Percentiles rank a stretch among this genome's conserved stretches.
Evolutionary conservation across 2,113 vertebrate genomes (phyloP).

Genomic region (Ia io): DNA sequence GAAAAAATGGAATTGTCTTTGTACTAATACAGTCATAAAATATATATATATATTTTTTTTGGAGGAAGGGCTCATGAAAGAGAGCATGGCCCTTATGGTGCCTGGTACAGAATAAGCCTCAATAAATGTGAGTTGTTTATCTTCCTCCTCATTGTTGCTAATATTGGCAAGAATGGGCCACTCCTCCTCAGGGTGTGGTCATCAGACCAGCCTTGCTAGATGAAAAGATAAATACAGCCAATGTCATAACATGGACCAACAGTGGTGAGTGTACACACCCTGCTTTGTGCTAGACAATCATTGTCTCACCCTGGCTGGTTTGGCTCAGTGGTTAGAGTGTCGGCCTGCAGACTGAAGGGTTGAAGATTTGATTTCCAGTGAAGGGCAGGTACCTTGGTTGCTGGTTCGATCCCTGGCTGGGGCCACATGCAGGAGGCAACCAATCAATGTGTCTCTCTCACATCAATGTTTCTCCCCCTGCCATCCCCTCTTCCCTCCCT

Average conservation of each 20-base stretch:
- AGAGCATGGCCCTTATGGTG: not conserved
- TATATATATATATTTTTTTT: not conserved
- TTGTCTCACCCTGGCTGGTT: not conserved
- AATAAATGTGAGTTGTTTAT: not conserved
- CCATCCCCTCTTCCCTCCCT: too few relatives aligned
- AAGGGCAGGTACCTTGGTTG: too few relatives aligned
- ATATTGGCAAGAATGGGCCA: not conserved
- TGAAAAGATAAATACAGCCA: not conserved
- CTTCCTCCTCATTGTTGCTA: fast-evolving
- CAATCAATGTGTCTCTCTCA: too few relatives aligned
- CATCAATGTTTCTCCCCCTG: too few relatives aligned
- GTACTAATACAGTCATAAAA: not conserved
- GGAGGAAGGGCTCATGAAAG: not conserved
- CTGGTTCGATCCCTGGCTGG: too few relatives aligned
- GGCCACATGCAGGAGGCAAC: too few relatives aligned
- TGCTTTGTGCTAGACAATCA: not conserved
- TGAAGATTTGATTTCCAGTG: too few relatives aligned
- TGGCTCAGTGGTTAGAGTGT: too few relatives aligned
- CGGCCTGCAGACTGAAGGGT: too few relatives aligned
- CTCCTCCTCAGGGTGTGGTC: not conserved
- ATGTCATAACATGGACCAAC: not conserved
- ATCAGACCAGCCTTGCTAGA: not conserved
- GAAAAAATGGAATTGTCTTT: not conserved
- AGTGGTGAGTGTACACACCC: not conserved
- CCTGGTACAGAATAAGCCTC: not conserved